Conservation (phyloP, 2,113 vertebrate species). For the Diadophis punctatus region DNA sequence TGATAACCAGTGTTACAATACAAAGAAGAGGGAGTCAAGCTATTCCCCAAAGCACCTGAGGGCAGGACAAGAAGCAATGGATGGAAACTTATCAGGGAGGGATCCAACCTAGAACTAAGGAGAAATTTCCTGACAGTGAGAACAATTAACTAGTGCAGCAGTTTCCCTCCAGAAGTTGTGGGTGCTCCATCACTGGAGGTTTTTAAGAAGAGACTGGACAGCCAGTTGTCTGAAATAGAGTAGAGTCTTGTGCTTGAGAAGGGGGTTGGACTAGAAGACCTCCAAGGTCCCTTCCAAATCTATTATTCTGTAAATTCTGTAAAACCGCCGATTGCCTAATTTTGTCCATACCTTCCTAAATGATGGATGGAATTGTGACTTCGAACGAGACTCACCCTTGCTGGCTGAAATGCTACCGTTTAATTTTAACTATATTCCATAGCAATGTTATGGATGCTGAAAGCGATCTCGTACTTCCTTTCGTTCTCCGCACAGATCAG, state of each 20-base stretch:
- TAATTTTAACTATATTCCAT: constrained; percentile 26
- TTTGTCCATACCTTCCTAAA: not conserved
- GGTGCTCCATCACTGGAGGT: not conserved
- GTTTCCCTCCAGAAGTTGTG: no score
- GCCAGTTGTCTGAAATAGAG: not conserved
- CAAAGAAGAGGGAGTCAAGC: not conserved
- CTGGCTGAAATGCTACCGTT: constrained; percentile 1
- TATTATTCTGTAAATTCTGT: not conserved
- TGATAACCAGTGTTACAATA: not conserved
- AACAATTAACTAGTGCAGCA: no score
- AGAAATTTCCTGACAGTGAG: no score
- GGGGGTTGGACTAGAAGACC: not conserved
- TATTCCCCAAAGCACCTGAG: no score
- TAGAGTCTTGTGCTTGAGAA: not conserved
- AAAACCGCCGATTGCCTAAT: not conserved
- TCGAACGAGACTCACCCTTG: not conserved
- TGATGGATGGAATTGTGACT: not conserved
- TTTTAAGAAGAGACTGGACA: not conserved
- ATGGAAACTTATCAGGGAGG: not conserved
- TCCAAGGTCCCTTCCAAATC: not conserved
- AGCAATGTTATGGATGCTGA: constrained; percentile 56
- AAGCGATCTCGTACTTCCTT: constrained; percentile 49
- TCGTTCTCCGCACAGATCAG: constrained; percentile 44
- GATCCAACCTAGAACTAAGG: no score
- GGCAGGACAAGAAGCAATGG: not conserved